Base-by-base conservation (phyloP, 2,888 invertebrate species). In the Myathropa florea region DNA sequence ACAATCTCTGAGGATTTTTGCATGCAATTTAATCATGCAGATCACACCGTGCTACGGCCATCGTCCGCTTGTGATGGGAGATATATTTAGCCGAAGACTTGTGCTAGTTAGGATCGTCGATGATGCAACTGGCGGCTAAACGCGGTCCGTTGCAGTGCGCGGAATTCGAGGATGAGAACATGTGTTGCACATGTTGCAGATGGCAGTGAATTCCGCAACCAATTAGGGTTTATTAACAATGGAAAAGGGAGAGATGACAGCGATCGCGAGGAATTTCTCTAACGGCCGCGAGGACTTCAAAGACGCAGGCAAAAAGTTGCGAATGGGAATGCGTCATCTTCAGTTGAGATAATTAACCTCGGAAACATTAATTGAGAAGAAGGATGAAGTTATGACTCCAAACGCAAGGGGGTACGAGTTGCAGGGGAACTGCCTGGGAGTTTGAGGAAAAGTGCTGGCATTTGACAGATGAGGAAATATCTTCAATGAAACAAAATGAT, bases 211-310 rank as follows among this genome's bases (percentile, higher is more conserved):
- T 73, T 73, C 68, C 39, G 61, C 72, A 78, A 36, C 61, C 68
- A 78, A 83, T 78, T 83, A 59, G 61, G 59, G 39, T 77, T 77
- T 55, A 61, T 83, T 67, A 78, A 57, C 28, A 78, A 78, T 64
- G 59, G 46, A 64, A 78, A 59, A 60, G 59, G 30, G 46, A 30
- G 70, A 24, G 63, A 55, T 60, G 77, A 61, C 77, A 61, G 46
- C n/a, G 60, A 23, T 23, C 24, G 59, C 39, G 23, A 46, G 24
- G 24, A 55, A 36, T 68, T 60, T 68, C 21, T 6, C 23, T 3
- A 53, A 46, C 18, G 18, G 46, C 46, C 46, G 46, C 46, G 46
- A 46, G 46, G 46, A 46, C 46, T 46, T 46, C 46, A 46, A 33
- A n/a, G n/a, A n/a, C n/a, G n/a, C n/a, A n/a, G n/a, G n/a, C n/a